Evolutionary conservation across 2,113 vertebrate species (phyloP).

Genomic region (Panthera tigris): DNA sequence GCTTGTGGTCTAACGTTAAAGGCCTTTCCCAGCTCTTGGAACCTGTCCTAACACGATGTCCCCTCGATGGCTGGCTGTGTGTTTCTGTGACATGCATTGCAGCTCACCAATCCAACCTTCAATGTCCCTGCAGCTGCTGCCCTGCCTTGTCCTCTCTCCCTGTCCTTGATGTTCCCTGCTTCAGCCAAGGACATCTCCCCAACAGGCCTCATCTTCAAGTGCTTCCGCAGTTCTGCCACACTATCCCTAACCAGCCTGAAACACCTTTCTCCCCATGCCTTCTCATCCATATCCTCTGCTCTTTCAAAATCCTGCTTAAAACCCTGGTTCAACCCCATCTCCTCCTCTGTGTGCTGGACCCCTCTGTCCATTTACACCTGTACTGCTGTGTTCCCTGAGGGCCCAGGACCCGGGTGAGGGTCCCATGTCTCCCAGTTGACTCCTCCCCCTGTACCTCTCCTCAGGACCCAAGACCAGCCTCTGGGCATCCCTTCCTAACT

Average conservation of each 20-base stretch:
- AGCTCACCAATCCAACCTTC: not conserved
- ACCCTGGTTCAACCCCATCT: not conserved
- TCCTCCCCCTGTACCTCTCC: not conserved
- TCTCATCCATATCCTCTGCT: not conserved
- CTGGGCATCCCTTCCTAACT: not conserved
- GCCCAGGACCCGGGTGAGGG: not conserved
- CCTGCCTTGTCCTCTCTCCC: too few relatives aligned
- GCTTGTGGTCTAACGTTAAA: accelerated
- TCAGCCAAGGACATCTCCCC: not conserved
- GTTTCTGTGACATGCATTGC: not conserved
- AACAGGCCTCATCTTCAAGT: not conserved
- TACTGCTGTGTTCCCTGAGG: not conserved
- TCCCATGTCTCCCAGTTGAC: not conserved
- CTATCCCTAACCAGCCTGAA: not conserved
- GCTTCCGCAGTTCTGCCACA: not conserved
- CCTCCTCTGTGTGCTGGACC: not conserved
- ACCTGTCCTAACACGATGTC: accelerated
- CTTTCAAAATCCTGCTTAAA: not conserved
- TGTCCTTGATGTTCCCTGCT: not conserved
- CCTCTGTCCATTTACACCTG: not conserved
- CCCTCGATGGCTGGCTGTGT: not conserved
- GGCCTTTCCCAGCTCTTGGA: not conserved
- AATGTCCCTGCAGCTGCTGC: not conserved
- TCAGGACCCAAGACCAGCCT: not conserved
- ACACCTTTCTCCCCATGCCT: not conserved